Conservation (phyloP, 2,888 invertebrate genomes). For the Philopedon plagiatum region DNA sequence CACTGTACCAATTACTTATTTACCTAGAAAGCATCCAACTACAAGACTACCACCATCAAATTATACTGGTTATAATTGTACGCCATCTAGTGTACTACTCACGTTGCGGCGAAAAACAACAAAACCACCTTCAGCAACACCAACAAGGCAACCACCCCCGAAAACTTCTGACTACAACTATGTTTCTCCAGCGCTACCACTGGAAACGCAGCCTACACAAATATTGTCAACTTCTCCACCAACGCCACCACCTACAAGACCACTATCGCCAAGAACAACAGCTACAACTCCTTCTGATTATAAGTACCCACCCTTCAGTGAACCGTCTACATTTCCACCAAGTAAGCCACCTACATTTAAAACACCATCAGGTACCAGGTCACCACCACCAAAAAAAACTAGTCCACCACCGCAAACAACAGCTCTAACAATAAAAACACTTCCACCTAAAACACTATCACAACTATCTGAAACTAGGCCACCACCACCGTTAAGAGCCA, state of each 20-base stretch:
- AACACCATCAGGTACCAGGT: background rate
- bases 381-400: background rate
- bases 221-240: background rate
- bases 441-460: background rate
- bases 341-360: background rate
- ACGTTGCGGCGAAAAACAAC: background rate
- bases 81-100: background rate
- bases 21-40: background rate
- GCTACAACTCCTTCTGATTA: background rate
- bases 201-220: background rate
- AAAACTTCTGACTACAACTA: too few species aligned
- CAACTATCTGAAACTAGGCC: too few species aligned
- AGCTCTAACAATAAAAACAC: background rate
- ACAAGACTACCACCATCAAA: background rate
- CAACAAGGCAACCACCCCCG: too few species aligned
- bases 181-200: too few species aligned
- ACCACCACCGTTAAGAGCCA: too few species aligned
- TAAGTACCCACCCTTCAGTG: too few species aligned
- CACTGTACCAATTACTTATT: slow-evolving; percentile 11
- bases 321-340: too few species aligned
- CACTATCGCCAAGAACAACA: background rate
- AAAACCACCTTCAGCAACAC: background rate
- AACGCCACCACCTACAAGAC: background rate
- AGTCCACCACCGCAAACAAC: background rate
- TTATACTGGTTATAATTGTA: background rate